Conservation (phyloP, 2,888 invertebrate species). For the Torymus tubicola region DNA sequence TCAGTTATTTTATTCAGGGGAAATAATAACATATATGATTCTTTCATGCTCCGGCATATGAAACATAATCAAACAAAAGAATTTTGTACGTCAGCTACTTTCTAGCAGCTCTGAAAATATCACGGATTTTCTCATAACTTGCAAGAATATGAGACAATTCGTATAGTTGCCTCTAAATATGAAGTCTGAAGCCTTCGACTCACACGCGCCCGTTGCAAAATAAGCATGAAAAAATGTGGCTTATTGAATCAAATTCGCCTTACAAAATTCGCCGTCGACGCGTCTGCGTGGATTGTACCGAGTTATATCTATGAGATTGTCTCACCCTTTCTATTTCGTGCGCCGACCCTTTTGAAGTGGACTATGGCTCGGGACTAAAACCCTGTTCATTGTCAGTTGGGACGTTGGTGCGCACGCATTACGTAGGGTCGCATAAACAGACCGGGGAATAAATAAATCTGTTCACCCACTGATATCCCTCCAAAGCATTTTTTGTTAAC, state of each 20-base stretch:
- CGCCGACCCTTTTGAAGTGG: slow-evolving; percentile 22
- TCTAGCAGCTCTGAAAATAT: not conserved
- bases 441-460: slow-evolving; percentile 56
- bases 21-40: no score
- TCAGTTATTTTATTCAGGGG: no score
- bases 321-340: not conserved
- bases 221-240: not conserved
- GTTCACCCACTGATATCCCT: slow-evolving; percentile 13
- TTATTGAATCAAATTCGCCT: slow-evolving; percentile 52
- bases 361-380: slow-evolving; percentile 54
- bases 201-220: no score
- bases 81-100: no score
- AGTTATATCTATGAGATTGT: slow-evolving; percentile 46
- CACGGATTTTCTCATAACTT: not conserved
- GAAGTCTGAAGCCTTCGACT: no score
- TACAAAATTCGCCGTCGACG: slow-evolving; percentile 22
- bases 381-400: slow-evolving; percentile 56
- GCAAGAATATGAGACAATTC: not conserved
- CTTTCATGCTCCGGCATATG: no score
- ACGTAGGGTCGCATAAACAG: slow-evolving; percentile 20
- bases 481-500: slow-evolving; percentile 18
- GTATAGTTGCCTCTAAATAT: slow-evolving; percentile 1
- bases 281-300: slow-evolving; percentile 40
- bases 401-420: slow-evolving; percentile 41
- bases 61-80: no score